Percentiles rank a stretch among this genome's conserved stretches.
These are phyloP conservation scores for Popillia japonica DNA, from an alignment of 1,140 invertebrate genomes.

Conservation along the genomic window DNA sequence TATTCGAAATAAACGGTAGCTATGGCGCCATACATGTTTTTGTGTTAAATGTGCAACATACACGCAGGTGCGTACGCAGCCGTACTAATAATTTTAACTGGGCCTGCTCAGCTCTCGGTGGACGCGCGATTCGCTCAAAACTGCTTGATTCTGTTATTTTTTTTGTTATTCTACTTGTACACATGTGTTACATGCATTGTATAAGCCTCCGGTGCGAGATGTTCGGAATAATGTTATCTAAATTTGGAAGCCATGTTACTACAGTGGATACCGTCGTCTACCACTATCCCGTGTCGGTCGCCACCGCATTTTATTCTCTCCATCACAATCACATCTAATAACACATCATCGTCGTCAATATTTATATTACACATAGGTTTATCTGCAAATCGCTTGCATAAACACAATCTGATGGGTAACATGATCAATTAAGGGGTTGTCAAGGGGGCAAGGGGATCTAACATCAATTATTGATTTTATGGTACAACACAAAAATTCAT, in stretches of 20 bases:
- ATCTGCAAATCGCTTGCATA: background rate
- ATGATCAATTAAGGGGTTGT: constrained; percentile 9
- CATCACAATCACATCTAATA: background rate
- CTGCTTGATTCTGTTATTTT: constrained; percentile 46
- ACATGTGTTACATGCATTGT: constrained; percentile 35
- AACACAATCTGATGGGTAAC: constrained; percentile 2
- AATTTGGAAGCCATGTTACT: constrained; percentile 46
- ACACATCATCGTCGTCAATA: background rate
- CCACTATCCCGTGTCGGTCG: constrained; percentile 33
- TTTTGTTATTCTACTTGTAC: constrained; percentile 37
- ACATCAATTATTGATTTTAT: constrained; percentile 59
- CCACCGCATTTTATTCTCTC: constrained; percentile 3
- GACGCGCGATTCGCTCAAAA: constrained; percentile 57
- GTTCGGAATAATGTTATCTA: constrained; percentile 38
- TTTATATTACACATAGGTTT: background rate
- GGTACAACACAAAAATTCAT: constrained; percentile 31
- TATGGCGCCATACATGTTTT: constrained; percentile 55
- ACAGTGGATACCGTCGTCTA: constrained; percentile 37
- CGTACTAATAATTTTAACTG: constrained; percentile 83
- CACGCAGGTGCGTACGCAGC: constrained; percentile 92
- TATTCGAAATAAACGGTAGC: constrained; percentile 37
- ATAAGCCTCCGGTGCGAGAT: constrained; percentile 3
- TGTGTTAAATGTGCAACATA: constrained; percentile 62
- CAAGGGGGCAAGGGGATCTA: constrained; percentile 51
- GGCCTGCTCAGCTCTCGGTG: constrained; percentile 72